These are phyloP conservation scores for Aradus depressus DNA, from an alignment of 2,888 invertebrate species.

Conservation along the genomic window DNA sequence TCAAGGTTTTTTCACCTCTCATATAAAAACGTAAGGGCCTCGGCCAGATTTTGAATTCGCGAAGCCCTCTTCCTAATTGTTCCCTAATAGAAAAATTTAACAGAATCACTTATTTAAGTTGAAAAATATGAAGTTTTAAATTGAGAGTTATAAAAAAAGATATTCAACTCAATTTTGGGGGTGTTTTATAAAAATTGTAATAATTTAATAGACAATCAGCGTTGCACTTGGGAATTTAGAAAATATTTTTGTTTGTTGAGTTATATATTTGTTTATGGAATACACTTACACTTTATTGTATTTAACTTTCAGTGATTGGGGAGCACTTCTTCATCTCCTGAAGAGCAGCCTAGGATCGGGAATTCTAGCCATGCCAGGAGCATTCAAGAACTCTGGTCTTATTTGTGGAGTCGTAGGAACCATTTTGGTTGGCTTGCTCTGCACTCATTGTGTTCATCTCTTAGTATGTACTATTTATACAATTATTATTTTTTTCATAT, in stretches of 20 bases:
- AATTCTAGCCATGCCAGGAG: constrained; percentile 57
- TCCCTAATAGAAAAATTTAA: no score
- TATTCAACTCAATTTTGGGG: no score
- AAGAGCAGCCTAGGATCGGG: constrained; percentile 60
- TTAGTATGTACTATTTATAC: constrained; percentile 24
- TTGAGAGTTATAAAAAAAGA: no score
- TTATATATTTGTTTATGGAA: neutral
- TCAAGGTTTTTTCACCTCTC: no score
- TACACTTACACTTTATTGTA: no score
- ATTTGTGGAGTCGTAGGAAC: constrained; percentile 49
- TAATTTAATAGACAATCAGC: no score
- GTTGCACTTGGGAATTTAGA: neutral
- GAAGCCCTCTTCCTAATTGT: no score
- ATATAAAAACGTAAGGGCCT: no score
- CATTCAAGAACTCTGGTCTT: constrained; percentile 57
- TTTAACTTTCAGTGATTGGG: constrained; percentile 38
- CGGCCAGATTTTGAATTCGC: no score
- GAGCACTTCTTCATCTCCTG: constrained; percentile 44
- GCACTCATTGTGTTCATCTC: constrained; percentile 28
- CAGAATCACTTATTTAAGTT: no score
- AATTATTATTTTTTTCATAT: neutral
- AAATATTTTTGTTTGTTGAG: neutral
- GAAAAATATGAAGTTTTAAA: no score
- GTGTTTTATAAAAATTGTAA: no score
- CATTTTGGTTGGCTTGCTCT: constrained; percentile 26